These are phyloP conservation scores for Hafferia zeledoni DNA, from an alignment of 2,797 vertebrate genomes.

Conservation along the genomic window DNA sequence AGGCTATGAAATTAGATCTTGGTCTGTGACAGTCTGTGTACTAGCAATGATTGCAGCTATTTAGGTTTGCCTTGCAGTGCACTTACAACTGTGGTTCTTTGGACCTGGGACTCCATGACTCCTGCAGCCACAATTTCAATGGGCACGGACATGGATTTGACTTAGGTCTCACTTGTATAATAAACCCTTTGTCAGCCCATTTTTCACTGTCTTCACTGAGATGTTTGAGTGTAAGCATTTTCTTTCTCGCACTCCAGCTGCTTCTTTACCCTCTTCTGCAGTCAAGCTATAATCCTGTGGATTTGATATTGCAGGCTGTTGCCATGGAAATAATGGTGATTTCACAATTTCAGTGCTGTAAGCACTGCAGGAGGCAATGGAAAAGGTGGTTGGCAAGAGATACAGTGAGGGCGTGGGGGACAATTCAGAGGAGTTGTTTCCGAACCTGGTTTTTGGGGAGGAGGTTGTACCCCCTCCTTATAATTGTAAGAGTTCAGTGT, in stretches of 20 bases:
- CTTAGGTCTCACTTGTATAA: background rate
- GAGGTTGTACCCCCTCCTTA: background rate
- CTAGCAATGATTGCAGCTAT: background rate
- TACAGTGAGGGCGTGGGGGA: background rate
- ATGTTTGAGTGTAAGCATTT: conserved; percentile 49
- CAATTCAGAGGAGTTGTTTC: background rate
- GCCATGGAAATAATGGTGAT: conserved; percentile 72
- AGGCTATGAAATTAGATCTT: background rate
- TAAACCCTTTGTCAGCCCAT: conserved; percentile 22
- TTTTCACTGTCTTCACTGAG: conserved; percentile 22
- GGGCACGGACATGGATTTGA: background rate
- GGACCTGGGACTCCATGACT: background rate
- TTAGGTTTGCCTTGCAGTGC: background rate
- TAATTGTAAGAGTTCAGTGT: background rate
- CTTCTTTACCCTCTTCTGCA: conserved; percentile 46
- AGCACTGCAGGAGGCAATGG: conserved; percentile 22
- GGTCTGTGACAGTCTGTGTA: background rate
- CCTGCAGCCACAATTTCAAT: background rate
- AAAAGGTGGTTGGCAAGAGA: conserved; percentile 20
- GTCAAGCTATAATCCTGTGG: conserved; percentile 61
- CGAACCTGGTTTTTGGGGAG: background rate
- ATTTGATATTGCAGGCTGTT: conserved; percentile 65
- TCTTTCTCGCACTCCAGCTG: conserved; percentile 46
- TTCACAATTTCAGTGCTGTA: conserved; percentile 52
- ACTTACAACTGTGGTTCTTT: background rate